Conservation (phyloP, 1,140 invertebrate species). For the Drosophila pectinifera region DNA sequence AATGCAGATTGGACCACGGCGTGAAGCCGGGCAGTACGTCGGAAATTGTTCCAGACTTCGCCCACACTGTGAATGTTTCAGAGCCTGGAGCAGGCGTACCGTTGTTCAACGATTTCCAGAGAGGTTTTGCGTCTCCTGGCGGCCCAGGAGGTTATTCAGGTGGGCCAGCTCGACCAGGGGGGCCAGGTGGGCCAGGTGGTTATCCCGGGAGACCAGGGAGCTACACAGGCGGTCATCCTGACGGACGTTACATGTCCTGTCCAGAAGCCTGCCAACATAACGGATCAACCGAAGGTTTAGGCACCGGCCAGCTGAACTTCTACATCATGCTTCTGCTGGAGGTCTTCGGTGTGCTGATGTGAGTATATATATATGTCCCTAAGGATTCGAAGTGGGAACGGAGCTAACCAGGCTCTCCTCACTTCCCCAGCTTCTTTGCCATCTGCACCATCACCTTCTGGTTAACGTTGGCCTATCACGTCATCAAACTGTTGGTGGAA, state of each 20-base stretch:
- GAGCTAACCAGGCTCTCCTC: no score
- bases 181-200: not conserved
- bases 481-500: slow-evolving; percentile 45
- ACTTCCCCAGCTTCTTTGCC: slow-evolving; percentile 61
- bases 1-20: slow-evolving; percentile 2
- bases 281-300: not conserved
- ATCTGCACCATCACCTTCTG: slow-evolving; percentile 70
- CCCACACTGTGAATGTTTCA: no score
- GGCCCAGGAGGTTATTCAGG: no score
- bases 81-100: no score
- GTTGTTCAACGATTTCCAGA: no score
- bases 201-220: not conserved
- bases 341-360: slow-evolving; percentile 60
- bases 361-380: slow-evolving; percentile 21
- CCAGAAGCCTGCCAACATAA: no score
- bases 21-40: not conserved
- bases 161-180: not conserved
- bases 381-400: not conserved
- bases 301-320: slow-evolving; percentile 39
- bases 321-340: slow-evolving; percentile 56
- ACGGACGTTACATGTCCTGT: not conserved
- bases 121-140: no score
- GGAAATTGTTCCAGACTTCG: no score
- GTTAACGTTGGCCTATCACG: slow-evolving; percentile 58
- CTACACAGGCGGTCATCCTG: no score